Conservation (phyloP, 2,888 invertebrate species). For the Chelonus formosanus region DNA sequence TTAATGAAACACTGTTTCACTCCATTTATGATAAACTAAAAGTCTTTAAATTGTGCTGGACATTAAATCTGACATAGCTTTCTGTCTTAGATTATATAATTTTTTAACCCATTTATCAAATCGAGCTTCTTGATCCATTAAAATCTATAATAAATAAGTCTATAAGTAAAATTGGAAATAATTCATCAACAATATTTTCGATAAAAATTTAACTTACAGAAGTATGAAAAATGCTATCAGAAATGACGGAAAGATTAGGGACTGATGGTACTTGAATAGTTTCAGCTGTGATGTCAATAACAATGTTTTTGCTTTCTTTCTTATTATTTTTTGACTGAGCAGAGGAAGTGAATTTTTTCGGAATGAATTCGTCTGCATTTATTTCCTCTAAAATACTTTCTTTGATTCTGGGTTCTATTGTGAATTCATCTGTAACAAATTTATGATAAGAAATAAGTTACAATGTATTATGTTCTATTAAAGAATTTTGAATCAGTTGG, state of each 20-base stretch:
- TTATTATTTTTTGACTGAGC: slow-evolving; percentile 69
- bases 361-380: slow-evolving; percentile 75
- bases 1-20: too few relatives aligned
- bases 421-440: slow-evolving; percentile 54
- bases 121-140: slow-evolving; percentile 70
- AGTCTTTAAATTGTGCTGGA: slow-evolving; percentile 1
- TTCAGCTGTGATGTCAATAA: slow-evolving; percentile 77
- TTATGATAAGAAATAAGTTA: not conserved
- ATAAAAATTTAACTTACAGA: slow-evolving; percentile 48
- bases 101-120: slow-evolving; percentile 82
- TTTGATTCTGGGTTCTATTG: slow-evolving; percentile 56
- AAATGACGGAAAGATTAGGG: slow-evolving; percentile 40
- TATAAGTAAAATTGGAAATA: too few relatives aligned
- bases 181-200: too few relatives aligned
- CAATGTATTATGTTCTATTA: too few relatives aligned
- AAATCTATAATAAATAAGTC: not conserved
- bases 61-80: slow-evolving; percentile 67
- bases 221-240: slow-evolving; percentile 60
- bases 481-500: not conserved
- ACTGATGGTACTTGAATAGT: slow-evolving; percentile 75
- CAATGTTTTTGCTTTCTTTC: slow-evolving; percentile 72
- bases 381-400: slow-evolving; percentile 73
- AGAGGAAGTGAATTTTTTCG: slow-evolving; percentile 68
- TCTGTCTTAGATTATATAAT: slow-evolving; percentile 72
- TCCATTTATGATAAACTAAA: too few relatives aligned